Evolutionary conservation across 2,797 vertebrate species (phyloP).

Genomic region (Poecilia velifera): DNA sequence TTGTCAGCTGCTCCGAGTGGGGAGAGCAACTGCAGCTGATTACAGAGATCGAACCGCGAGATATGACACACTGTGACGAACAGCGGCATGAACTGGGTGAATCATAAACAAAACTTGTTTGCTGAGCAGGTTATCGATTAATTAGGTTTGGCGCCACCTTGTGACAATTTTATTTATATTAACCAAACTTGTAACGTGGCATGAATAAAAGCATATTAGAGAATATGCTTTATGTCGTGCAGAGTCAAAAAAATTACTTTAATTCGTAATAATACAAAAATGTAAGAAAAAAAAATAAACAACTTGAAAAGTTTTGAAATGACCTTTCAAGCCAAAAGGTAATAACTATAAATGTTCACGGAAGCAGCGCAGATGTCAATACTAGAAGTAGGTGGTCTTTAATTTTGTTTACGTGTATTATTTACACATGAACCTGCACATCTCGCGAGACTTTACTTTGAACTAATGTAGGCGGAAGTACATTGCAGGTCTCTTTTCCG

Average conservation of each 20-base stretch:
- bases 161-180: slow-evolving; percentile 30
- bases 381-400: too few relatives aligned
- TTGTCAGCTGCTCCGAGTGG: background rate
- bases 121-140: slow-evolving; percentile 36
- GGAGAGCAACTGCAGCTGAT: background rate
- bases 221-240: background rate
- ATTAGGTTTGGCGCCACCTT: slow-evolving; percentile 64
- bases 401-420: background rate
- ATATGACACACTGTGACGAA: slow-evolving; percentile 11
- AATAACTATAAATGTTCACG: background rate
- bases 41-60: background rate
- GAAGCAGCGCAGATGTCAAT: background rate
- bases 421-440: fast-evolving
- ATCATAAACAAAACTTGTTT: slow-evolving; percentile 68
- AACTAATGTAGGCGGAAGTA: slow-evolving; percentile 84
- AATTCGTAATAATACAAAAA: background rate
- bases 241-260: background rate
- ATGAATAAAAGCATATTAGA: background rate
- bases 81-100: slow-evolving; percentile 45
- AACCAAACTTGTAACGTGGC: background rate
- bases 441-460: slow-evolving; percentile 80
- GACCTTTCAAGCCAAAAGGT: background rate
- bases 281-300: background rate
- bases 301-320: background rate
- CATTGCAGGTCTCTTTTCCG: slow-evolving; percentile 83